These are phyloP conservation scores for Trachymyrmex cornetzi DNA, from an alignment of 1,140 invertebrate genomes.

Conservation along the genomic window DNA sequence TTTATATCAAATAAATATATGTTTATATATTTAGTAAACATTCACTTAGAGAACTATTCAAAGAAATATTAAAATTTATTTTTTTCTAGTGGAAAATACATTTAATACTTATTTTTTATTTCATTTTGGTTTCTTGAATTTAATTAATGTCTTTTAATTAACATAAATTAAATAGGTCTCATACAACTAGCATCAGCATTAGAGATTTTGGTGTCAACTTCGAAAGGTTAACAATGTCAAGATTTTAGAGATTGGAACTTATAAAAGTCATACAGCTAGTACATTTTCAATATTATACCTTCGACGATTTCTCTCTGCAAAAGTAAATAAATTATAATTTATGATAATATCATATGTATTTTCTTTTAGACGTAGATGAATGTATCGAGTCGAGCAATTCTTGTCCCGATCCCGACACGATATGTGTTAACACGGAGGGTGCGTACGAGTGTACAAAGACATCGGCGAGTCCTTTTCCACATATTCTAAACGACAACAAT, in stretches of 20 bases:
- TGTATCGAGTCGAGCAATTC: slow-evolving; percentile 82
- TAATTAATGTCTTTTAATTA: too few species aligned
- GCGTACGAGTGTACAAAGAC: slow-evolving; percentile 83
- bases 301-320: not conserved
- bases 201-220: too few species aligned
- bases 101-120: too few species aligned
- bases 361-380: slow-evolving; percentile 88
- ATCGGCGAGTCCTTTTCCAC: not conserved
- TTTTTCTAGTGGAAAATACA: too few species aligned
- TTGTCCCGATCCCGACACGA: slow-evolving; percentile 79
- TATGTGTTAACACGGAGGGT: slow-evolving; percentile 86
- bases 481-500: slow-evolving; percentile 65
- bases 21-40: too few species aligned
- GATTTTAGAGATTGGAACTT: not conserved
- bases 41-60: too few species aligned
- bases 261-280: not conserved
- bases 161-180: too few species aligned
- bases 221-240: not conserved
- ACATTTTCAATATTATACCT: not conserved
- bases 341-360: not conserved
- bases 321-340: not conserved
- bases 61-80: too few species aligned
- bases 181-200: too few species aligned
- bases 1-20: too few species aligned
- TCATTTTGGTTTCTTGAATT: too few species aligned